Percentiles rank a stretch among this genome's conserved stretches.
phyloP scores from a whole-genome alignment of 2,113 vertebrate genomes.

The Irena cyanogastra region DNA sequence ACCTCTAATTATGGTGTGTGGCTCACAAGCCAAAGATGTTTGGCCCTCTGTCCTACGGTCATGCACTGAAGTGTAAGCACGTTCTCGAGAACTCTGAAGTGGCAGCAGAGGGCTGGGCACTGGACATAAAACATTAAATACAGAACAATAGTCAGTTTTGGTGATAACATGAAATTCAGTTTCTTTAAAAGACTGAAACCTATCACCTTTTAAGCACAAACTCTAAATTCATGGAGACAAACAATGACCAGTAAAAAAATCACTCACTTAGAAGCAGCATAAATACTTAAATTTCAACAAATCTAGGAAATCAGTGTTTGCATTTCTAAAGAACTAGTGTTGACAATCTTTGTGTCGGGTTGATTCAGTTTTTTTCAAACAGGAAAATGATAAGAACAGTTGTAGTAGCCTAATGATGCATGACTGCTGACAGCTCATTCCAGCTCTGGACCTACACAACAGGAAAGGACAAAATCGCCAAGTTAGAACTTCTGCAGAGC shows the following conservation, averaged over 20 bases:
- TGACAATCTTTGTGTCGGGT: not conserved
- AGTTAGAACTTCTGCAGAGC: not conserved
- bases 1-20: not conserved
- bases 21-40: not conserved
- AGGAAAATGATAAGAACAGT: conserved; percentile 11
- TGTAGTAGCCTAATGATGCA: not conserved
- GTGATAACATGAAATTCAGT: not conserved
- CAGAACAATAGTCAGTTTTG: not conserved
- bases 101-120: not conserved
- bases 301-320: not conserved
- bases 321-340: not conserved
- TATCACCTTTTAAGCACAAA: not conserved
- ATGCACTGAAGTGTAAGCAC: not conserved
- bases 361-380: not conserved
- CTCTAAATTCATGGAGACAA: not conserved
- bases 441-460: not conserved
- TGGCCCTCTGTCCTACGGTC: not conserved
- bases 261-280: not conserved
- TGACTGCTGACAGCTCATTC: not conserved
- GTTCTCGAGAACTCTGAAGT: not conserved
- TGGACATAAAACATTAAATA: not conserved
- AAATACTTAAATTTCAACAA: not conserved
- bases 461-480: conserved; percentile 9
- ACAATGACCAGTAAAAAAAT: not conserved
- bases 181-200: not conserved